Conservation (phyloP, 2,888 invertebrate species). For the Sclerodermus sp. region DNA sequence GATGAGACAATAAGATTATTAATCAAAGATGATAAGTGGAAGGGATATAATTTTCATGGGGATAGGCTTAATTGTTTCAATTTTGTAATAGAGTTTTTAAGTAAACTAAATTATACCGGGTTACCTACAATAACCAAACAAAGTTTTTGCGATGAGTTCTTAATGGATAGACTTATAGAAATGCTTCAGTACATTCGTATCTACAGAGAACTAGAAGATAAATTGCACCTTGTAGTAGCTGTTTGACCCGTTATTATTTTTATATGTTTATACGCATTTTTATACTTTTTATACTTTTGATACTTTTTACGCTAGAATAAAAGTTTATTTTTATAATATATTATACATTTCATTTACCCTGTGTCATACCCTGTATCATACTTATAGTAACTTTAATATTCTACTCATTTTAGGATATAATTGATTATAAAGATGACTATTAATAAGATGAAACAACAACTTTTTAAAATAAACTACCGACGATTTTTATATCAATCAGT, state of each 20-base stretch:
- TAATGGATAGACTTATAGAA: slow-evolving; percentile 78
- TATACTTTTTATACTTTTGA: too few relatives aligned
- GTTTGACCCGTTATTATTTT: too few relatives aligned
- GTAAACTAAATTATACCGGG: slow-evolving; percentile 66
- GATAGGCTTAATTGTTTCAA: slow-evolving; percentile 82
- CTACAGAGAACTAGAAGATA: slow-evolving; percentile 70
- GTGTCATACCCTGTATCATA: too few relatives aligned
- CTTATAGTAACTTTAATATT: neutral
- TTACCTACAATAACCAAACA: slow-evolving; percentile 40
- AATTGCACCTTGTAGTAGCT: too few relatives aligned
- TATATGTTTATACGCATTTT: too few relatives aligned
- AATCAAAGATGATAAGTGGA: slow-evolving; percentile 67
- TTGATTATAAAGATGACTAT: slow-evolving; percentile 25
- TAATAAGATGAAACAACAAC: slow-evolving; percentile 14
- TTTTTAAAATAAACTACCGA: slow-evolving; percentile 4
- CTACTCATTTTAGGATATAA: neutral
- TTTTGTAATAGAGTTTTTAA: slow-evolving; percentile 80
- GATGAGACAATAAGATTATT: slow-evolving; percentile 48
- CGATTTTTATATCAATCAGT: slow-evolving; percentile 11
- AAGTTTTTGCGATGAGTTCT: slow-evolving; percentile 76
- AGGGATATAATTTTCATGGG: slow-evolving; percentile 72
- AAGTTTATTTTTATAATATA: neutral
- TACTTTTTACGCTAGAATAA: neutral
- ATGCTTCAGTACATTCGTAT: slow-evolving; percentile 84
- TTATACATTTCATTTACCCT: neutral